Percentiles rank a stretch among this genome's conserved stretches.
phyloP scores from a whole-genome alignment of 1,140 invertebrate genomes.

The Drosophila malerkotliana region DNA sequence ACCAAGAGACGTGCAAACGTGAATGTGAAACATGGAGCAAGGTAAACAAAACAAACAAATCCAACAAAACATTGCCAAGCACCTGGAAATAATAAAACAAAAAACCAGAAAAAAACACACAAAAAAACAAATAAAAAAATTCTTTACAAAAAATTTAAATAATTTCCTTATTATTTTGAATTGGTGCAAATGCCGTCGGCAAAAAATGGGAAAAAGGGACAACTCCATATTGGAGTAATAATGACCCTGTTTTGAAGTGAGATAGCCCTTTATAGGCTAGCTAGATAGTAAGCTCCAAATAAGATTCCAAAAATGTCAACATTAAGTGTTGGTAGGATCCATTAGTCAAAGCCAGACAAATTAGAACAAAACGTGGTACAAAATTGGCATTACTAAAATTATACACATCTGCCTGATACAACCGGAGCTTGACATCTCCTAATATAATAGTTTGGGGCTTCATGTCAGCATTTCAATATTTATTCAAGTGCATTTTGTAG shows the following conservation, averaged over 20 bases:
- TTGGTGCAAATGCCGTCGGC: conserved; percentile 44
- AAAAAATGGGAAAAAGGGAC: conserved; percentile 10
- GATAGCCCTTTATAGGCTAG: not conserved
- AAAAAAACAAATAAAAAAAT: conserved; percentile 80
- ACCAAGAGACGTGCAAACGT: conserved; percentile 45
- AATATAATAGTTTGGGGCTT: conserved; percentile 4
- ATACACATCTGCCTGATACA: not conserved
- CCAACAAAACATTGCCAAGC: conserved; percentile 43
- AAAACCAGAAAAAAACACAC: conserved; percentile 65
- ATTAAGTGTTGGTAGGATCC: conserved; percentile 9
- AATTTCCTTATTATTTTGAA: conserved; percentile 34
- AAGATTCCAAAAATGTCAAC: conserved; percentile 37
- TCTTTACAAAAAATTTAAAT: conserved; percentile 74
- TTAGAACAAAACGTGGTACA: conserved; percentile 30
- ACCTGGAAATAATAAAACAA: conserved; percentile 61
- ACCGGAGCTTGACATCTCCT: not conserved
- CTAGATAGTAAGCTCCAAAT: conserved; percentile 30
- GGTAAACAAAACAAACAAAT: conserved; percentile 43
- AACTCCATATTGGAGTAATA: conserved; percentile 3
- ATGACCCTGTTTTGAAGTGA: conserved; percentile 14
- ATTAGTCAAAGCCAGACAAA: conserved; percentile 37
- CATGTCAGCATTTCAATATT: conserved; percentile 38
- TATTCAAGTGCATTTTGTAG: conserved; percentile 42
- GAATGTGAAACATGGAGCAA: conserved; percentile 51
- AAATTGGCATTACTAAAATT: conserved; percentile 16